A percentile compares a stretch with the other conserved stretches of the same genome.
Conservation (phyloP, 2,113 vertebrate genomes). For the Callionymus lyra region DNA sequence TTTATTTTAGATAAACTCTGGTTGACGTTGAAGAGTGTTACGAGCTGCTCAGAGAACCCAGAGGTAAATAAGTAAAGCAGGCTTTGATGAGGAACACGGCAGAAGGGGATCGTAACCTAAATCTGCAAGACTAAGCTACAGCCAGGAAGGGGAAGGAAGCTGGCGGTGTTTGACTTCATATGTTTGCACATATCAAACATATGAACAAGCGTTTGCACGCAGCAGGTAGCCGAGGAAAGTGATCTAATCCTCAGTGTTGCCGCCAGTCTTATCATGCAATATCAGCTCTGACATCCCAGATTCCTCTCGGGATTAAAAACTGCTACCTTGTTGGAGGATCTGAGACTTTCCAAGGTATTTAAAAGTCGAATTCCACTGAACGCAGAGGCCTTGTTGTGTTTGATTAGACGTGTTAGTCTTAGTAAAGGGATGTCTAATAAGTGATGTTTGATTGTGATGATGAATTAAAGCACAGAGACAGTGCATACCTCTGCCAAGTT, state of each 20-base stretch:
- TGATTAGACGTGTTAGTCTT: too few relatives aligned
- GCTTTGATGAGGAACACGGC: neutral
- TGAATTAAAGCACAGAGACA: too few relatives aligned
- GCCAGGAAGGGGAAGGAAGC: slow-evolving; percentile 2
- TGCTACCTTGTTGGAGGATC: neutral
- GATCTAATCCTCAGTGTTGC: neutral
- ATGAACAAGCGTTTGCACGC: neutral
- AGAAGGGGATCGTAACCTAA: slow-evolving; percentile 5
- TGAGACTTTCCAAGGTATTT: neutral
- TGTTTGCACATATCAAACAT: slow-evolving; percentile 5
- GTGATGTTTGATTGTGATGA: too few relatives aligned
- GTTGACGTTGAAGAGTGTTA: neutral
- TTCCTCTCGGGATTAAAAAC: slow-evolving; percentile 4
- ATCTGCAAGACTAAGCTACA: slow-evolving; percentile 28
- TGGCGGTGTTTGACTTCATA: neutral
- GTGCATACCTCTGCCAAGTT: too few relatives aligned
- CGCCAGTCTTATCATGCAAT: slow-evolving; percentile 7
- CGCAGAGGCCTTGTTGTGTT: too few relatives aligned
- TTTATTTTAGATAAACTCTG: too few relatives aligned
- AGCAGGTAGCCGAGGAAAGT: neutral
- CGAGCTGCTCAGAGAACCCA: slow-evolving; percentile 1
- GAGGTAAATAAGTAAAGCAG: slow-evolving; percentile 6
- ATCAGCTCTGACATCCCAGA: slow-evolving; percentile 7
- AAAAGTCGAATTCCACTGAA: slow-evolving; percentile 1
- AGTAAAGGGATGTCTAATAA: too few relatives aligned